Base-by-base conservation (phyloP, 2,797 vertebrate species). In the Megalops cyprinoides region DNA sequence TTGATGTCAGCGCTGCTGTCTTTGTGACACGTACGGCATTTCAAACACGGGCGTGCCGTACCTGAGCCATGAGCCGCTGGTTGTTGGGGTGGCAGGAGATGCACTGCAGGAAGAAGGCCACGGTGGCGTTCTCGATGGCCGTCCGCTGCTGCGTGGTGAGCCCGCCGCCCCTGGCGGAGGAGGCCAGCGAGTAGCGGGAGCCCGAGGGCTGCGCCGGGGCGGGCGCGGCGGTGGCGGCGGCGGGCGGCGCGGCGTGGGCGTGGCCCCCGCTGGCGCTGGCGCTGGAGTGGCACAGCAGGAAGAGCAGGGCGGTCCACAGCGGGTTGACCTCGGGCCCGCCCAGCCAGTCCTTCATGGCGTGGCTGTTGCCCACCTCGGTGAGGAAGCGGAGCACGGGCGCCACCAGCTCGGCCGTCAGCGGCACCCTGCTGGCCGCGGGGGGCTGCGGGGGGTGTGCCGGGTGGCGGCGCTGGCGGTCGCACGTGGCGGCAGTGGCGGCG, bases 81-180 rank as follows among this genome's bases (percentile, higher is more conserved):
- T 99, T 99, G 93, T 96, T 97, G 53, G 98, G 98, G 90, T 99
- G 98, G 86, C 98, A 99, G 86, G 98, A 99, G 88, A 99, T 99
- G 77, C 98, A 99, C 85, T 99, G 98, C 5, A 99, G 92, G 84
- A 99, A 99, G 90, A 99, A 99, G 56, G 98, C 98, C 85, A 99
- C 98, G 0, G 98, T 97, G 81, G 98, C 96, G 79, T 99, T 99
- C 92, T 99, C 98, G 87, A 99, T 94, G 67, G 97, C 97, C 0
- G 98, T 99, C 81, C 98, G 94, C 89, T 99, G 98, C 85, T 98
- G 98, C 34, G 98, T 99, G 81, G 96, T 99, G 84, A 99, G 88
- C 25, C 97, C 96, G 65, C 93, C 90, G 20, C 94, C 83, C 77
- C 94, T 91, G 28, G 93, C 88, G 0, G 95, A 92, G 37, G 96